Base-by-base conservation (phyloP, 2,888 invertebrate genomes). In the Drosophila picticornis region DNA sequence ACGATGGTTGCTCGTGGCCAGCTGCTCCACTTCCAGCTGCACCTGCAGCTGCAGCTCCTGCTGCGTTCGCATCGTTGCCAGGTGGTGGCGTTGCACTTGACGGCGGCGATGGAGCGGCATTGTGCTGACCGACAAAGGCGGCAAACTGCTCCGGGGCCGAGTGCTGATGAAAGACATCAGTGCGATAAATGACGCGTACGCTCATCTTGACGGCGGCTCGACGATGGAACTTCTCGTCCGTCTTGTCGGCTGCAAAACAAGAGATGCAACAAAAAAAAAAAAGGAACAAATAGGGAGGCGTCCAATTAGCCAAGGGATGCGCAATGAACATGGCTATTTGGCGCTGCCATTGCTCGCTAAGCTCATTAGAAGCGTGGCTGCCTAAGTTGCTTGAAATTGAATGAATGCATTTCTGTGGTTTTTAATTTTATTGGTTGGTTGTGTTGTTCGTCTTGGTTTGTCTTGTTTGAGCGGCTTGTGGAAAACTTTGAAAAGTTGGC, bases 171-270 rank as follows among this genome's bases (percentile, higher is more conserved):
- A 88, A 90, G 29, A 91, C 91, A 72, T 93, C 93, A 13, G 93
- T 92, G 55, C 92, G 95, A 90, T 97, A 97, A 32, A 97, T 95
- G 63, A 97, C 97, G 9, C 97, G 94, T 70, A 98, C 96, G 36
- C 97, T 97, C 97, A 98, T 97, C 69, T 96, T 95, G 25, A 98
- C 97, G 1, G 96, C 96, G 75, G 96, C 96, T 62, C 97, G 95
- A 27, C 96, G 95, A 68, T 97, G 96, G 51, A 97, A 94, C 92
- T 97, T 97, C 91, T 97, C 97, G 84, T 97, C 97, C 0, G 96
- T 95, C 80, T 96, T 94, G 76, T 97, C 97, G n/a, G 97, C 97
- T 97, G 93, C 34, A 93, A 92, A 48, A 51, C 25, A 25, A 16
- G 7, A 46, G n/a, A n/a, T 29, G 56, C 56, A 38, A 38, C 38